Conservation (phyloP, 2,888 invertebrate species). For the Tinea semifulvella region DNA sequence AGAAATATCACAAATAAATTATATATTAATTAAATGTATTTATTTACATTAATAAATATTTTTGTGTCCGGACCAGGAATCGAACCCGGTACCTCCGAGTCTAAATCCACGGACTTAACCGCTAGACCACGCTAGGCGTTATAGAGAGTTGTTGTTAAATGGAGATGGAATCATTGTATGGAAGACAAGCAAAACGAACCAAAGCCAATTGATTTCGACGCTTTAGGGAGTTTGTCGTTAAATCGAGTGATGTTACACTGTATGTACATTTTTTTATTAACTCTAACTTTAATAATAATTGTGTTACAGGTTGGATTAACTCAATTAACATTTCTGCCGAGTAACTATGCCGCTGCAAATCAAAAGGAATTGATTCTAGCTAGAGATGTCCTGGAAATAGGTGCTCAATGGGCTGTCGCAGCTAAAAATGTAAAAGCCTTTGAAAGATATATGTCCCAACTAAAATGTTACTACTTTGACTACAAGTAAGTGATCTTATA, state of each 20-base stretch:
- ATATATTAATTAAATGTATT: too few species aligned
- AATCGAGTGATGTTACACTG: background rate
- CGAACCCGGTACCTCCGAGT: too few species aligned
- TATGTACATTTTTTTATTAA: background rate
- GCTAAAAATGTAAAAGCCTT: slow-evolving; percentile 93
- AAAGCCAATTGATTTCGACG: too few species aligned
- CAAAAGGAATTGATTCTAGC: slow-evolving; percentile 87
- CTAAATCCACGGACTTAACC: too few species aligned
- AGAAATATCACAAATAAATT: too few species aligned
- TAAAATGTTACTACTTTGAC: slow-evolving; percentile 98
- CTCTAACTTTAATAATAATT: background rate
- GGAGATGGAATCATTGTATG: too few species aligned
- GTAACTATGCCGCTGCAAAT: slow-evolving; percentile 75
- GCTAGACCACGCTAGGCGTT: too few species aligned
- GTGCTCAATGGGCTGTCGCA: slow-evolving; percentile 95
- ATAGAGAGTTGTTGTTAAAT: too few species aligned
- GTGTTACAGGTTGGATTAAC: slow-evolving; percentile 80
- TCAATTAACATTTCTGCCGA: slow-evolving; percentile 85
- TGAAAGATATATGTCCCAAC: slow-evolving; percentile 96
- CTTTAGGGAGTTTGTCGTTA: too few species aligned
- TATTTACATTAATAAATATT: too few species aligned
- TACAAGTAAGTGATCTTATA: slow-evolving; percentile 70
- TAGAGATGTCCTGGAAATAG: slow-evolving; percentile 93
- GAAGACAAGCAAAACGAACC: too few species aligned
- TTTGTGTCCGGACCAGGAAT: too few species aligned